Percentiles rank a stretch among this genome's conserved stretches.
Conservation (phyloP, 2,797 vertebrate genomes). For the Parotocinclus haroldoi region DNA sequence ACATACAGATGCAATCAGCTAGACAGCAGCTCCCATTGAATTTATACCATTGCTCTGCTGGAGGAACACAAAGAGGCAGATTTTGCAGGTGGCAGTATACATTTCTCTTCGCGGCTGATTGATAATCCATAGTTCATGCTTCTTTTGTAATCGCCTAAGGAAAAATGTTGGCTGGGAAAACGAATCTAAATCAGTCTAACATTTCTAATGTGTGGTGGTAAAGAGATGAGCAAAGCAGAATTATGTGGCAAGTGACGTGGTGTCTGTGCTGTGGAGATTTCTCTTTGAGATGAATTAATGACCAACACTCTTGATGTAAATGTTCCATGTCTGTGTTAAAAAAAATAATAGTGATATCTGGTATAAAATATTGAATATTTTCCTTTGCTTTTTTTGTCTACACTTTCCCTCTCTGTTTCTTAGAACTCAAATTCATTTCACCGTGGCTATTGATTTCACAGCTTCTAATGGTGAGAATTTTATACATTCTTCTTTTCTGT, state of each 20-base stretch:
- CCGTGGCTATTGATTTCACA: conserved; percentile 97
- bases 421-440: conserved; percentile 97
- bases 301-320: conserved; percentile 21
- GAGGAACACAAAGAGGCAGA: conserved; percentile 17
- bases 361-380: conserved; percentile 12
- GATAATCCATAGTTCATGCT: conserved; percentile 4
- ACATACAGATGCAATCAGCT: conserved; percentile 28
- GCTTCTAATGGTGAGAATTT: conserved; percentile 89
- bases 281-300: conserved; percentile 24
- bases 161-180: conserved; percentile 2
- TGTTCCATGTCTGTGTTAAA: conserved; percentile 16
- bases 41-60: conserved; percentile 10
- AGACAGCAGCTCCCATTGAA: conserved; percentile 17
- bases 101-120: conserved; percentile 22
- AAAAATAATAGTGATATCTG: not conserved
- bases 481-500: not conserved
- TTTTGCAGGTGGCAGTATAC: conserved; percentile 24
- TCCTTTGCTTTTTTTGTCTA: conserved; percentile 42
- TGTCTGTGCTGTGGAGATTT: conserved; percentile 12
- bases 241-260: conserved; percentile 47
- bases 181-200: conserved; percentile 15
- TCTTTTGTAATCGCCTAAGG: conserved; percentile 13
- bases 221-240: conserved; percentile 33
- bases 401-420: conserved; percentile 45
- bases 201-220: conserved; percentile 26